These are phyloP conservation scores for Dascyllus trimaculatus DNA, from an alignment of 2,113 vertebrate genomes.

Conservation along the genomic window DNA sequence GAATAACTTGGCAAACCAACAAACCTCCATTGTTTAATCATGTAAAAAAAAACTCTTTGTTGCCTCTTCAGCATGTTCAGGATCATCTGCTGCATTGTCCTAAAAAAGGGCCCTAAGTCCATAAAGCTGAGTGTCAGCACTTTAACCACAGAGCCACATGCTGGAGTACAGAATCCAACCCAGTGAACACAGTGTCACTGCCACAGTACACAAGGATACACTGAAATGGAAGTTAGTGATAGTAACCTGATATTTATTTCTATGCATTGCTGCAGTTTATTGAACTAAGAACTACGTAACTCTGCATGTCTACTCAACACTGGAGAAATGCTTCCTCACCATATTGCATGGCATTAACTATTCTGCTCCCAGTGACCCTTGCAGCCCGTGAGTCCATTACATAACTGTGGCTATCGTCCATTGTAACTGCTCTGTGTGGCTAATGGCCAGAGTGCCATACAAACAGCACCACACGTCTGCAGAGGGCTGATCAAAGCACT, in stretches of 20 bases:
- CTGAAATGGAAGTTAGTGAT: background rate
- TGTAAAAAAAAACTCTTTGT: background rate
- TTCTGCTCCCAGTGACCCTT: slow-evolving; percentile 13
- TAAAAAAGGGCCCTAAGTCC: background rate
- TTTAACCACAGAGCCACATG: background rate
- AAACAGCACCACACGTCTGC: slow-evolving; percentile 34
- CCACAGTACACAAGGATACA: background rate
- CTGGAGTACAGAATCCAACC: background rate
- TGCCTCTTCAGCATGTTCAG: slow-evolving; percentile 7
- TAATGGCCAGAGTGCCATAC: slow-evolving; percentile 26
- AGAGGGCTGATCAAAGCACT: slow-evolving; percentile 45
- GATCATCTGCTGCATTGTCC: slow-evolving; percentile 9
- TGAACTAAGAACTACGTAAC: background rate
- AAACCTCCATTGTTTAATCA: background rate
- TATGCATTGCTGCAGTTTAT: background rate
- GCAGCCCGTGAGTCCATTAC: slow-evolving; percentile 21
- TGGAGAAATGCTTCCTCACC: background rate
- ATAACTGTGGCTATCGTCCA: slow-evolving; percentile 29
- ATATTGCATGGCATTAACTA: slow-evolving; percentile 2
- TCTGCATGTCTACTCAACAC: background rate
- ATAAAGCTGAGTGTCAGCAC: slow-evolving; percentile 22
- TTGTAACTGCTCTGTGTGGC: slow-evolving; percentile 18
- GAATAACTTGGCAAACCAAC: background rate
- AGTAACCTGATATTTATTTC: background rate
- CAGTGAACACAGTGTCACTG: background rate